Evolutionary conservation across 2,797 vertebrate species (phyloP).

Genomic region (Psittacula derbiana): DNA sequence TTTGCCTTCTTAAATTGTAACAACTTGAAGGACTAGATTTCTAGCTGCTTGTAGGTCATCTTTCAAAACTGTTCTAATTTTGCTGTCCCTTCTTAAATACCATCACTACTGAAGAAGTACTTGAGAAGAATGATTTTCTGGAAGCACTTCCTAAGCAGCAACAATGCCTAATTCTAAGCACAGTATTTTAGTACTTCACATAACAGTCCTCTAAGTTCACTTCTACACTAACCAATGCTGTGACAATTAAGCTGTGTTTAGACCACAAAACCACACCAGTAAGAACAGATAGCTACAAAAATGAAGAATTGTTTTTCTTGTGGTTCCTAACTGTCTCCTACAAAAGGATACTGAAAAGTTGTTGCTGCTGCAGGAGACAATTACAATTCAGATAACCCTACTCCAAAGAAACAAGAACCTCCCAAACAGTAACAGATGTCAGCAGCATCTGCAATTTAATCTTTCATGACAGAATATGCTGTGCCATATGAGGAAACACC

Average conservation of each 20-base stretch:
- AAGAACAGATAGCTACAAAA: not conserved
- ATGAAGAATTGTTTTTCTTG: not conserved
- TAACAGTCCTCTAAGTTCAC: not conserved
- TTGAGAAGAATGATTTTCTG: not conserved
- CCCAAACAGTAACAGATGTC: not conserved
- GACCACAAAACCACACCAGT: slow-evolving; percentile 1
- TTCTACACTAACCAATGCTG: not conserved
- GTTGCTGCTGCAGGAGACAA: not conserved
- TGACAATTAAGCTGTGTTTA: not conserved
- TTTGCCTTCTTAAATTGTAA: not conserved
- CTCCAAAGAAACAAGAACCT: not conserved
- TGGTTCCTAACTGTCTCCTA: not conserved
- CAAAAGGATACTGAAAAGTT: not conserved
- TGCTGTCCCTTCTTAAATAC: not conserved
- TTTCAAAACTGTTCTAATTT: not conserved
- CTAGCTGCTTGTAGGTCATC: not conserved
- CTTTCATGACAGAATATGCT: not conserved
- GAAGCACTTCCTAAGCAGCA: not conserved
- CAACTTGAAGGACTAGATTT: not conserved
- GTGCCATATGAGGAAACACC: not conserved
- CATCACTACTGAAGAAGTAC: not conserved
- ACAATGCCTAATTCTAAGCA: not conserved
- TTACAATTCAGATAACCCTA: not conserved
- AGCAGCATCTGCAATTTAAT: slow-evolving; percentile 9
- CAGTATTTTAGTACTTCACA: not conserved